Evolutionary conservation across 2,797 vertebrate genomes (phyloP), one percentile per base, ranked within the genome.

Genomic region (Myotis daubentonii): DNA sequence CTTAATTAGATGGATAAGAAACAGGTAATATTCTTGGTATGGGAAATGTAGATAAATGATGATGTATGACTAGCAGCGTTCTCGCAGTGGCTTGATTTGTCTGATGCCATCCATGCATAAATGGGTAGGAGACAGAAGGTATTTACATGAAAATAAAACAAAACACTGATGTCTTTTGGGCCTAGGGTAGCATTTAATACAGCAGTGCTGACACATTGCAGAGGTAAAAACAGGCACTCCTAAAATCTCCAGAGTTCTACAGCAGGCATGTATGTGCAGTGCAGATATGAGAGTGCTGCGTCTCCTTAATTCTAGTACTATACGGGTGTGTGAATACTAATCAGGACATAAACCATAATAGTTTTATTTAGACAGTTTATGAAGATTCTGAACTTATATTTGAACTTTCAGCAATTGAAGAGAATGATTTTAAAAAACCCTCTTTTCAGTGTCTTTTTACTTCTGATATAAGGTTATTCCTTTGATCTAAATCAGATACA

Each of bases 371-470:
- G 30, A 72, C 0, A 57, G 33, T 38, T 86, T 80, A 60, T 76
- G 17, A 87, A 72, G 71, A 76, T 53, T 87, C 53, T 70, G 20
- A 71, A 83, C 41, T 75, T 92, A 82, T 51, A 86, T 49, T 12
- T 81, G 15, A 86, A 71, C 23, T 87, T 94, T 83, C 28, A 60
- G 17, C 49, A 88, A 88, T 2, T 51, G 57, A 85, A 96, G 38
- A 44, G n/a, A 81, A 6, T 36, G 13, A 55, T 47, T 16, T 12
- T 8, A 38, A 87, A 83, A 66, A 38, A 51, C 5, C 1, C 41
- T 80, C 2, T 55, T 41, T 82, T 93, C 20, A 51, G 30, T 83
- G 22, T n/a, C 36, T 93, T 78, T 78, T 41, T 89, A 84, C 76
- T 79, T 13, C 23, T 75, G 2, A 75, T 25, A 70, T 2, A 16